Evolutionary conservation across 2,113 vertebrate genomes (phyloP), one percentile per base, ranked within the genome.

Genomic region (Syngnathus scovelli): DNA sequence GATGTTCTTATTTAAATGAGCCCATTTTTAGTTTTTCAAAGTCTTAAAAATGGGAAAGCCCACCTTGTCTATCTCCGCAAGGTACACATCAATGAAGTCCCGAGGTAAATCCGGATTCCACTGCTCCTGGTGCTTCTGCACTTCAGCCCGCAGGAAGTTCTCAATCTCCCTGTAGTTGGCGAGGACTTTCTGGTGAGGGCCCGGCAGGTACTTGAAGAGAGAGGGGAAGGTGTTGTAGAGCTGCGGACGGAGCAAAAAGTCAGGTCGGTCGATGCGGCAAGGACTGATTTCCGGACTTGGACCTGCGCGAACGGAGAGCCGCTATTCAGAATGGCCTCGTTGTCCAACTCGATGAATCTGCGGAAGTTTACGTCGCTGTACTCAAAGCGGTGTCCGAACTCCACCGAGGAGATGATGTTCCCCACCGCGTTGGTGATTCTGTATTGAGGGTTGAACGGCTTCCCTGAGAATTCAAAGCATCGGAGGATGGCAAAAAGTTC

Each of bases 301-400:
- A 84, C 87, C 80, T 89, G 86, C 0, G 77, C 37, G 46, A 55
- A 77, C 23, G 79, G 0, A 2, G 81, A 79, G 15, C 90, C 82
- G 0, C 90, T 46, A 5, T 93, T 73, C 52, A 73, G 0, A 1
- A 88, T 0, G 0, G 79, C 87, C 5, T 94, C 92, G 64, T 88
- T 91, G 70, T 95, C 80, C 13, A 91, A 74, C 63, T 83, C 87
- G 68, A 96, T 86, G 61, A 96, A 1, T 18, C 86, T 91, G 68
- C 89, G 92, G 75, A 93, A 96, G 21, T 23, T 64, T 33, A 58
- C 36, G 76, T 96, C 93, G 0, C 88, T 85, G 79, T 96, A 95
- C 38, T 96, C 93, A 8, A 94, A 98, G 68, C 93, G 92, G 68
- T 90, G 89, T 19, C 94, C 94, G 41, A 98, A 96, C 71, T 91